Conservation (phyloP, 1,140 invertebrate genomes). For the Vollenhovia emeryi region DNA sequence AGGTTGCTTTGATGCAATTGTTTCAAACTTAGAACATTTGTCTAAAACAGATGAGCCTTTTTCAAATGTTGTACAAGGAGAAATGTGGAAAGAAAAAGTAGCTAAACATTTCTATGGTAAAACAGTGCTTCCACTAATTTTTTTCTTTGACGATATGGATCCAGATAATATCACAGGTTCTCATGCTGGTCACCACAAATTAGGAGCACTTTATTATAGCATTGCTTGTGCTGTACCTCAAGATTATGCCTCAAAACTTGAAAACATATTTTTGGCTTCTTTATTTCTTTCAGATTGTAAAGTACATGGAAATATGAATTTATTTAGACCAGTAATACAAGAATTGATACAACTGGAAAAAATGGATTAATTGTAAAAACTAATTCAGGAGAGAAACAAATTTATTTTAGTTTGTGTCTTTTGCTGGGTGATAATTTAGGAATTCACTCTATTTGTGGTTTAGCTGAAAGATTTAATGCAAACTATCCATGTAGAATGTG, state of each 20-base stretch:
- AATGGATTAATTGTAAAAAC: slow-evolving; percentile 8
- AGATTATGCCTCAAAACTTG: slow-evolving; percentile 20
- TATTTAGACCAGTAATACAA: slow-evolving; percentile 6
- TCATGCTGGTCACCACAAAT: slow-evolving; percentile 18
- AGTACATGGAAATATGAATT: slow-evolving; percentile 21
- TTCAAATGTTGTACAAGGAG: slow-evolving; percentile 28
- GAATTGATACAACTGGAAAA: background rate
- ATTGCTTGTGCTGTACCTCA: slow-evolving; percentile 5
- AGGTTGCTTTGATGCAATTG: background rate
- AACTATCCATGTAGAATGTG: slow-evolving; percentile 37
- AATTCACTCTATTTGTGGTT: slow-evolving; percentile 38
- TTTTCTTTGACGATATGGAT: slow-evolving; percentile 34
- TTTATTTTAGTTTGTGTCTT: slow-evolving; percentile 32
- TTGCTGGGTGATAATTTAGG: slow-evolving; percentile 38
- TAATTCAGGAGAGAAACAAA: background rate
- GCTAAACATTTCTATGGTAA: slow-evolving; percentile 16
- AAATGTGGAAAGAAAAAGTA: slow-evolving; percentile 23
- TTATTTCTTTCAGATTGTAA: slow-evolving; percentile 1
- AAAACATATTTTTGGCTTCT: slow-evolving; percentile 24
- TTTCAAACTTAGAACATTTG: background rate
- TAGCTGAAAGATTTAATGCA: slow-evolving; percentile 13
- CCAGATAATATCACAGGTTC: slow-evolving; percentile 24
- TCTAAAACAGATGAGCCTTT: background rate
- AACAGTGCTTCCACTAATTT: slow-evolving; percentile 12
- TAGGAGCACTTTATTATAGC: slow-evolving; percentile 23